These are phyloP conservation scores for Gorsachius goisagi DNA, from an alignment of 2,113 vertebrate species.

Conservation along the genomic window DNA sequence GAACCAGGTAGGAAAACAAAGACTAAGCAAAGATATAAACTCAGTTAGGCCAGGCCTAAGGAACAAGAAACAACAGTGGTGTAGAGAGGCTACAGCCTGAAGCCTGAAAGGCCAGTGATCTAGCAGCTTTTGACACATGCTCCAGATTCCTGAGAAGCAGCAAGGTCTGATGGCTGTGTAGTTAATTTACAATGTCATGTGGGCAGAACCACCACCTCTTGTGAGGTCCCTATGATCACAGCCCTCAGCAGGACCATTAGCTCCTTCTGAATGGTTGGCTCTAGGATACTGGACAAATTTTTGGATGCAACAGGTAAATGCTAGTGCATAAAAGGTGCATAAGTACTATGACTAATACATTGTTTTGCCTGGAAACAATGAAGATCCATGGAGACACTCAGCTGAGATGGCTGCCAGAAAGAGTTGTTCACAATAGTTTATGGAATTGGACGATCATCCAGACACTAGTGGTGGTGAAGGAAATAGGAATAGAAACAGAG, in stretches of 20 bases:
- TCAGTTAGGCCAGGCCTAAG: not conserved
- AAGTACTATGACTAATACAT: not conserved
- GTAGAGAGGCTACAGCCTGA: not conserved
- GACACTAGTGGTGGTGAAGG: not conserved
- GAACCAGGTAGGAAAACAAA: not conserved
- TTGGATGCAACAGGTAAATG: not conserved
- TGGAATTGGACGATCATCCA: not conserved
- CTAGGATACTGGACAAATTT: not conserved
- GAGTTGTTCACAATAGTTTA: not conserved
- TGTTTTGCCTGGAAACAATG: not conserved
- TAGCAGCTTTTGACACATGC: not conserved
- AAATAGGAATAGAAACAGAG: not conserved
- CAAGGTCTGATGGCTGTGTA: not conserved
- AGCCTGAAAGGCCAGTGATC: not conserved
- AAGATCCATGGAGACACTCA: not conserved
- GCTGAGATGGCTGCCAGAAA: not conserved
- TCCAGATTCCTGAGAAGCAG: not conserved
- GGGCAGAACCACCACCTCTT: not conserved
- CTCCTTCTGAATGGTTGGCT: not conserved
- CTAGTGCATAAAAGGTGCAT: not conserved
- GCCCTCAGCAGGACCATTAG: not conserved
- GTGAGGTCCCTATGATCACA: not conserved
- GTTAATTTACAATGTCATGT: not conserved
- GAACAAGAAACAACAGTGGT: not conserved
- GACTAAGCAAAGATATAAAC: not conserved